Percentiles rank a stretch among this genome's conserved stretches.
Evolutionary conservation across 2,888 invertebrate species (phyloP).

Genomic region (Archaeoteleia sp.): DNA sequence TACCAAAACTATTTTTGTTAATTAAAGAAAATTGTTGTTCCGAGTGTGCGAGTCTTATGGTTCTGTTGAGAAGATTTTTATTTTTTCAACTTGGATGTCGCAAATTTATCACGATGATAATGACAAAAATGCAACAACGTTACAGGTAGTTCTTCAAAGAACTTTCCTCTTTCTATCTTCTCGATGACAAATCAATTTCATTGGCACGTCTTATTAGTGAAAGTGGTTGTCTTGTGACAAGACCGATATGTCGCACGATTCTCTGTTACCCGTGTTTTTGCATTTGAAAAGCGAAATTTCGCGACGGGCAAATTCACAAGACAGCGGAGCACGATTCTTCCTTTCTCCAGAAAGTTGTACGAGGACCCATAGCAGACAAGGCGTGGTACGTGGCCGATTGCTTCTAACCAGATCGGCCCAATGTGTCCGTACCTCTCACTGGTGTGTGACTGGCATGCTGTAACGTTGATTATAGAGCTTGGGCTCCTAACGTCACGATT

Average conservation of each 20-base stretch:
- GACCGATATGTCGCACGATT: conserved; percentile 20
- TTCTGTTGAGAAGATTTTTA: too few relatives aligned
- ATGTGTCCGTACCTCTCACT: conserved; percentile 66
- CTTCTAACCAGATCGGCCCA: conserved; percentile 59
- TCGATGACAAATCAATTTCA: conserved; percentile 31
- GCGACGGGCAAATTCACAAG: conserved; percentile 35
- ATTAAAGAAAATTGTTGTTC: too few relatives aligned
- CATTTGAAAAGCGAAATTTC: conserved; percentile 17
- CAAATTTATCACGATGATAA: too few relatives aligned
- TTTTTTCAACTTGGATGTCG: too few relatives aligned
- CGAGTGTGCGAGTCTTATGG: too few relatives aligned
- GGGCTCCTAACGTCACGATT: conserved; percentile 67
- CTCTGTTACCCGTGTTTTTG: conserved; percentile 20
- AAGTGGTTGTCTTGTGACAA: conserved; percentile 27
- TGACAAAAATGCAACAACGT: conserved; percentile 2
- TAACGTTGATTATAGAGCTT: conserved; percentile 63
- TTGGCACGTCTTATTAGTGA: conserved; percentile 32
- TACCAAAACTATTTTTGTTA: too few relatives aligned
- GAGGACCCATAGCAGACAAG: conserved; percentile 56
- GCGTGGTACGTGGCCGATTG: conserved; percentile 61
- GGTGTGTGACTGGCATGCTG: conserved; percentile 65
- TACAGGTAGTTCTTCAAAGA: conserved; percentile 11
- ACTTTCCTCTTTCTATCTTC: conserved; percentile 29
- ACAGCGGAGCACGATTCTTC: conserved; percentile 57
- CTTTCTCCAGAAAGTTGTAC: conserved; percentile 64